phyloP scores from a whole-genome alignment of 2,797 vertebrate species.

The Micrastur ruficollis region DNA sequence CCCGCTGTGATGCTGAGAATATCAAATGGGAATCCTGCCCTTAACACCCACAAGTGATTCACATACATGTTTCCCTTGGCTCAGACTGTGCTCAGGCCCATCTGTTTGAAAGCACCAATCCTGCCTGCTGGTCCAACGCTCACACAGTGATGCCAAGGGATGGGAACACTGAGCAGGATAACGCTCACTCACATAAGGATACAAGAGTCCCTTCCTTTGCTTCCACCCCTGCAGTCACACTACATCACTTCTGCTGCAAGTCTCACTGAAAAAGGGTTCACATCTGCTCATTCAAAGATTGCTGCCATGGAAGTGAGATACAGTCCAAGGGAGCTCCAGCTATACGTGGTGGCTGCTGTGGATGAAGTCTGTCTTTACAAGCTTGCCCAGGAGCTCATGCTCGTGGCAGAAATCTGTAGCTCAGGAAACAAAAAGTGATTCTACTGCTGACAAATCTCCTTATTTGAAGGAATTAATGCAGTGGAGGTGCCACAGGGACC shows the following conservation, averaged over 20 bases:
- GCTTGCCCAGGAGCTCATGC: neutral
- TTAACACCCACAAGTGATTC: neutral
- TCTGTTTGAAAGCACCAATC: constrained; percentile 12
- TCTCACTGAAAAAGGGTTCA: neutral
- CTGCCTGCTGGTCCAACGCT: neutral
- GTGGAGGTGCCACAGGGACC: neutral
- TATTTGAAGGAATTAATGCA: neutral
- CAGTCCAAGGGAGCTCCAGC: rapidly evolving
- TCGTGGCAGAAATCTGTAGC: neutral
- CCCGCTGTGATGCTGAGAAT: neutral
- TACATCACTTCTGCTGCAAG: neutral
- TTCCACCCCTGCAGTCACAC: neutral
- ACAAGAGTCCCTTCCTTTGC: neutral
- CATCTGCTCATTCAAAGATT: neutral
- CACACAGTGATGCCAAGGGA: neutral
- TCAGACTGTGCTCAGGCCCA: constrained; percentile 3
- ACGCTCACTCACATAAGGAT: neutral
- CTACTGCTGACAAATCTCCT: neutral
- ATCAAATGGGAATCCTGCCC: neutral
- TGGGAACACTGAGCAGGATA: neutral
- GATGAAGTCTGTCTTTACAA: neutral
- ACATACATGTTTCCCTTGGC: neutral
- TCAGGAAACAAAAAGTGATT: neutral
- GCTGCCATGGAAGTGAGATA: neutral
- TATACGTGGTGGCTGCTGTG: neutral